Evolutionary conservation across 2,797 vertebrate species (phyloP).

Genomic region (Perodicticus potto): DNA sequence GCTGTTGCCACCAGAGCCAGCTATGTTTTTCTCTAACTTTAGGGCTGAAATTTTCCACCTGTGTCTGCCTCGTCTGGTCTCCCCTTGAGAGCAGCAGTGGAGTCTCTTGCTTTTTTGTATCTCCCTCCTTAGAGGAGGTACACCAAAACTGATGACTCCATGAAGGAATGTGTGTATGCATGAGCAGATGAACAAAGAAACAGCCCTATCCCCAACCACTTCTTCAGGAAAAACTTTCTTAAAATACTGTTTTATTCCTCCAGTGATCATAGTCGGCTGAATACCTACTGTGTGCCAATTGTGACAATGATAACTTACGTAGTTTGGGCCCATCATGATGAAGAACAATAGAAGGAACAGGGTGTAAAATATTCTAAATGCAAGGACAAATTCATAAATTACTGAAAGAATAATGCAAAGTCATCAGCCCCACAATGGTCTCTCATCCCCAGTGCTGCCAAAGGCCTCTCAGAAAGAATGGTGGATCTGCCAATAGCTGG

Average conservation of each 20-base stretch:
- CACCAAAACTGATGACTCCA: neutral
- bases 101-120: neutral
- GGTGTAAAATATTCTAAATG: neutral
- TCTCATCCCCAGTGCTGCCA: too few relatives aligned
- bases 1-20: accelerated
- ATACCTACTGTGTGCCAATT: too few relatives aligned
- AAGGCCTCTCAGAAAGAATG: accelerated
- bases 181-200: neutral
- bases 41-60: neutral
- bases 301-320: too few relatives aligned
- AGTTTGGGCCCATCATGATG: neutral
- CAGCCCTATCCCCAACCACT: neutral
- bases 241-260: neutral
- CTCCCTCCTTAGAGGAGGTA: neutral
- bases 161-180: accelerated
- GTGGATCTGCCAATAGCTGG: accelerated
- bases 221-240: too few relatives aligned
- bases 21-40: neutral
- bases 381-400: neutral
- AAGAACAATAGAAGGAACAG: neutral
- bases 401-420: neutral
- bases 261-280: neutral
- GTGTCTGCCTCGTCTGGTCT: neutral
- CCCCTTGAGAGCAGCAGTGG: neutral
- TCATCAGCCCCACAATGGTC: accelerated